phyloP scores from a whole-genome alignment of 2,888 invertebrate species.

The Xestobium rufovillosum region DNA sequence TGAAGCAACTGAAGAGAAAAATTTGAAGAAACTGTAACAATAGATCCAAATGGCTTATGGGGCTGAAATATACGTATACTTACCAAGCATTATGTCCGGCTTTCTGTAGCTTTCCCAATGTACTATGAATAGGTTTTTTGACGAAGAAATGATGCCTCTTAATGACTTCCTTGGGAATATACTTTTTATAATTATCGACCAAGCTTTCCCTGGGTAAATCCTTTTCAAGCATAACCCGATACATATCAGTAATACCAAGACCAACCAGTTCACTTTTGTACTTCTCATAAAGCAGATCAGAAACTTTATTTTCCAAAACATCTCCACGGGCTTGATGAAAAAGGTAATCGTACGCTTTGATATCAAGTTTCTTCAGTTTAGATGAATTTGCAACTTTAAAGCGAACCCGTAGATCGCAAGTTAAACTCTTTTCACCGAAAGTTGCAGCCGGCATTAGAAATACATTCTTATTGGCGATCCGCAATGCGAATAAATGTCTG shows the following conservation, averaged over 20 bases:
- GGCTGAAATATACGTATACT: too few relatives aligned
- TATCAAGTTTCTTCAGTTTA: constrained; percentile 59
- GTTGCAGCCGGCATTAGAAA: constrained; percentile 63
- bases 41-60: too few relatives aligned
- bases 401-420: constrained; percentile 70
- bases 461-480: constrained; percentile 54
- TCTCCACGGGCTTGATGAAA: constrained; percentile 79
- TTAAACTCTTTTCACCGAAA: constrained; percentile 45
- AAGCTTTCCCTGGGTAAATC: constrained; percentile 59
- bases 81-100: constrained; percentile 57
- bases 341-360: constrained; percentile 73
- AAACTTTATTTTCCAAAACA: constrained; percentile 70
- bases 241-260: constrained; percentile 82
- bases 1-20: too few relatives aligned
- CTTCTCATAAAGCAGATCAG: constrained; percentile 71
- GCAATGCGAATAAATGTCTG: constrained; percentile 69
- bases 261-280: constrained; percentile 73
- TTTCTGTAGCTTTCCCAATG: constrained; percentile 50
- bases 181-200: constrained; percentile 72
- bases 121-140: constrained; percentile 65
- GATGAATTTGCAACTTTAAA: constrained; percentile 64
- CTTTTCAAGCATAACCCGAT: constrained; percentile 71
- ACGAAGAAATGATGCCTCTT: constrained; percentile 68
- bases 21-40: too few relatives aligned
- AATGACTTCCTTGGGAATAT: constrained; percentile 72